These are phyloP conservation scores for Drosophila parabipectinata DNA, from an alignment of 1,140 invertebrate genomes.

Conservation along the genomic window DNA sequence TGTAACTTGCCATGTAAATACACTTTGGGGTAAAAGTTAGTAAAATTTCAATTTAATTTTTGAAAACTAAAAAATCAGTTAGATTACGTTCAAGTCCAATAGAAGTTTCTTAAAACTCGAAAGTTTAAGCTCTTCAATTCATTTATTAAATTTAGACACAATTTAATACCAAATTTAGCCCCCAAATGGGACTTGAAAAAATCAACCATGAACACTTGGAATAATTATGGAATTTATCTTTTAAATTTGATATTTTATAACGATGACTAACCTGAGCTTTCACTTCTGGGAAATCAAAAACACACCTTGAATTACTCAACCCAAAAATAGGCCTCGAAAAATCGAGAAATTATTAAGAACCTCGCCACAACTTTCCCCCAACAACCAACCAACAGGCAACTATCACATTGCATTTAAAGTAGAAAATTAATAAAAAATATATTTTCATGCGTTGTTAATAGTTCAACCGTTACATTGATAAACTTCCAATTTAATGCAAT, in stretches of 20 bases:
- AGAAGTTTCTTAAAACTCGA: too few species aligned
- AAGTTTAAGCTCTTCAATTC: too few species aligned
- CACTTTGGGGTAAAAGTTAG: too few species aligned
- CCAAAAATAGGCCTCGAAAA: slow-evolving; percentile 16
- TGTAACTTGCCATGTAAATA: too few species aligned
- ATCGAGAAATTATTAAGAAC: slow-evolving; percentile 11
- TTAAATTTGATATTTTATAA: not conserved
- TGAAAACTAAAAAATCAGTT: too few species aligned
- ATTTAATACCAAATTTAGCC: too few species aligned
- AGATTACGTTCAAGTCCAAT: too few species aligned
- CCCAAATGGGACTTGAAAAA: too few species aligned
- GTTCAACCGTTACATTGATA: slow-evolving; percentile 55
- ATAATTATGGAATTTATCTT: not conserved
- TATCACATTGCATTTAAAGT: slow-evolving; percentile 27
- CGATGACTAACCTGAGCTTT: slow-evolving; percentile 14
- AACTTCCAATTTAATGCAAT: slow-evolving; percentile 63
- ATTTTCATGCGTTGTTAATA: slow-evolving; percentile 56
- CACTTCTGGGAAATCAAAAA: slow-evolving; percentile 8
- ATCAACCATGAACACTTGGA: not conserved
- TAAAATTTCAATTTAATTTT: too few species aligned
- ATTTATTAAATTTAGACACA: too few species aligned
- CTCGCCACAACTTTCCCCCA: slow-evolving; percentile 19
- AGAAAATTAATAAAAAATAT: slow-evolving; percentile 64
- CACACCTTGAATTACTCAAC: slow-evolving; percentile 21
- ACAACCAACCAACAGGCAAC: not conserved